Evolutionary conservation across 2,113 vertebrate genomes (phyloP).

Genomic region (Ellobius talpinus): DNA sequence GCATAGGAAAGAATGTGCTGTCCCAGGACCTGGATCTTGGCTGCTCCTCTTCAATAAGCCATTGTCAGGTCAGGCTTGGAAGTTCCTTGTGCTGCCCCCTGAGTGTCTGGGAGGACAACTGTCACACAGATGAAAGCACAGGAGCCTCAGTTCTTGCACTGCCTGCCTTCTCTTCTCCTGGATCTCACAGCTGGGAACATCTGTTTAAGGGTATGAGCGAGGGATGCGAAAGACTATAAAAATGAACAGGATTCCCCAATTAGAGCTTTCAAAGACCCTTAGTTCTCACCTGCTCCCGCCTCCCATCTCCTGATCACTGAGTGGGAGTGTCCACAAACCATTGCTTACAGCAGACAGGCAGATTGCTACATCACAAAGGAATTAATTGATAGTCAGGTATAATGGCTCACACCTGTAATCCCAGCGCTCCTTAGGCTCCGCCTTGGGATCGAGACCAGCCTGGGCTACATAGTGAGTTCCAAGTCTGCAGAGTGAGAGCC

Average conservation of each 20-base stretch:
- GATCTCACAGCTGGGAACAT: neutral
- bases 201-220: neutral
- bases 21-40: neutral
- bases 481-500: neutral
- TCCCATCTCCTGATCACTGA: neutral
- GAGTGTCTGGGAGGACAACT: neutral
- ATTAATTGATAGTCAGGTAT: neutral
- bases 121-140: neutral
- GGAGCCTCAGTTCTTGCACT: neutral
- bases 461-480: neutral
- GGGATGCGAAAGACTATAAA: neutral
- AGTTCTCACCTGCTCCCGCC: neutral
- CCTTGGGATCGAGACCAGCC: neutral
- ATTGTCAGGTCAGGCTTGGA: neutral
- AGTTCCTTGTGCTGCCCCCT: neutral
- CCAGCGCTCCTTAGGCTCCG: neutral
- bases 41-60: neutral
- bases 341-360: neutral
- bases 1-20: neutral
- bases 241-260: neutral
- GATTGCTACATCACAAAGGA: neutral
- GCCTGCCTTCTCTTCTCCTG: neutral
- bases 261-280: neutral
- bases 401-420: neutral
- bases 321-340: neutral